Conservation (phyloP, 2,113 vertebrate genomes). For the Centrocercus urophasianus region DNA sequence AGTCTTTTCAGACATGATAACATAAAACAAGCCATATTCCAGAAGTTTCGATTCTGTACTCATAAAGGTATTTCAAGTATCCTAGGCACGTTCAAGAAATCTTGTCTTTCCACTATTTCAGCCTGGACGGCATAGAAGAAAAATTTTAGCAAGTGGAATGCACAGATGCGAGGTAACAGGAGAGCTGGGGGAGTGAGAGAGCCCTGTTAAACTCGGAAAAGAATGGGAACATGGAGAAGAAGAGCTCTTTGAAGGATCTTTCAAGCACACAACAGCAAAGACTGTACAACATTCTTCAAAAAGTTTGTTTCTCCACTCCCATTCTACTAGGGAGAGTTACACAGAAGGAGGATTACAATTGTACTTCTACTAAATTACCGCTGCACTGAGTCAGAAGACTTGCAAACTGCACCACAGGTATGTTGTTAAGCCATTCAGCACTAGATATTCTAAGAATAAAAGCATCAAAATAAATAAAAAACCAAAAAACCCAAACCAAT, state of each 20-base stretch:
- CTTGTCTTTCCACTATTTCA: not conserved
- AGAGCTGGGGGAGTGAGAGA: not conserved
- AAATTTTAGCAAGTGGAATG: not conserved
- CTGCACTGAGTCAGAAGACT: not conserved
- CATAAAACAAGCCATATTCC: not conserved
- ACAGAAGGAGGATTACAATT: not conserved
- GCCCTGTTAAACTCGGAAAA: not conserved
- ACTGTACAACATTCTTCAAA: not conserved
- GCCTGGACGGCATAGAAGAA: not conserved
- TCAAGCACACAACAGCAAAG: not conserved
- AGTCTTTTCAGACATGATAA: accelerated
- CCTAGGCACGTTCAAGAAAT: not conserved
- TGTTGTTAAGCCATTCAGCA: not conserved
- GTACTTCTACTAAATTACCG: not conserved
- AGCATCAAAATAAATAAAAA: not conserved
- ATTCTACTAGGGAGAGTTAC: not conserved
- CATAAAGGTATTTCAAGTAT: not conserved
- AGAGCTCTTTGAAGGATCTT: not conserved
- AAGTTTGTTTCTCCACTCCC: not conserved
- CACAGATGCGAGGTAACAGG: accelerated
- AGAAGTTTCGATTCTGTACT: not conserved
- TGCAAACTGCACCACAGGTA: not conserved
- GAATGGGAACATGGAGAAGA: not conserved
- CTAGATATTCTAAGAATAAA: not conserved
- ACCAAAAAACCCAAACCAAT: not conserved